A percentile compares a stretch with the other conserved stretches of the same genome.
Evolutionary conservation across 2,888 invertebrate species (phyloP).

Genomic region (Hypena proboscidalis): DNA sequence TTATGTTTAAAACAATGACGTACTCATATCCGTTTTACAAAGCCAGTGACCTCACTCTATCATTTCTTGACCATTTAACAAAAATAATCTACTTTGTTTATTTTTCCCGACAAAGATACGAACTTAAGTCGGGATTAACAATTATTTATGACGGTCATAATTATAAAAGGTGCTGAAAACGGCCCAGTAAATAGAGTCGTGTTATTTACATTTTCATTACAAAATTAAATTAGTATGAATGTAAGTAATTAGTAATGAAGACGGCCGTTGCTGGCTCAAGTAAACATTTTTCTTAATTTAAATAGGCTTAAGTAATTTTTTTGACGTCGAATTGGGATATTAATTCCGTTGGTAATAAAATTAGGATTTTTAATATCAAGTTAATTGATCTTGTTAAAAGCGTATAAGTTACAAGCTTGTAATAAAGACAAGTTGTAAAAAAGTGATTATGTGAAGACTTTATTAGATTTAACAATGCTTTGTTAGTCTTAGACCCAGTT

Average conservation of each 20-base stretch:
- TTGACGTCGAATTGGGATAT: constrained; percentile 7
- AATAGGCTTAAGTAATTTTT: constrained; percentile 7
- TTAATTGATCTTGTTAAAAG: too few relatives aligned
- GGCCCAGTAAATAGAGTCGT: constrained; percentile 30
- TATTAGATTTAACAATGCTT: too few relatives aligned
- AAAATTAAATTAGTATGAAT: constrained; percentile 38
- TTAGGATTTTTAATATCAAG: too few relatives aligned
- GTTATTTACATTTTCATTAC: constrained; percentile 42
- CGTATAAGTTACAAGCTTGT: too few relatives aligned
- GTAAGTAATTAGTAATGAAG: constrained; percentile 29
- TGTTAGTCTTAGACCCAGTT: too few relatives aligned
- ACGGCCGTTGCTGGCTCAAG: constrained; percentile 7
- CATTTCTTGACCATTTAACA: constrained; percentile 36
- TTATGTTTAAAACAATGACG: too few relatives aligned
- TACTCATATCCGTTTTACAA: neutral
- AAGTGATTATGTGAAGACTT: too few relatives aligned
- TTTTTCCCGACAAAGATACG: constrained; percentile 38
- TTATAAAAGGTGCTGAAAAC: constrained; percentile 48
- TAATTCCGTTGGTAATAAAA: constrained; percentile 6
- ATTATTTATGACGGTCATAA: constrained; percentile 50
- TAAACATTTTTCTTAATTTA: constrained; percentile 20
- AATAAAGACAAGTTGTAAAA: too few relatives aligned
- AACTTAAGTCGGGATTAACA: constrained; percentile 46
- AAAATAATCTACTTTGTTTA: constrained; percentile 39
- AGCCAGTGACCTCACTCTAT: constrained; percentile 13